Evolutionary conservation across 2,888 invertebrate genomes (phyloP).

Genomic region (Coecobrya sp.): DNA sequence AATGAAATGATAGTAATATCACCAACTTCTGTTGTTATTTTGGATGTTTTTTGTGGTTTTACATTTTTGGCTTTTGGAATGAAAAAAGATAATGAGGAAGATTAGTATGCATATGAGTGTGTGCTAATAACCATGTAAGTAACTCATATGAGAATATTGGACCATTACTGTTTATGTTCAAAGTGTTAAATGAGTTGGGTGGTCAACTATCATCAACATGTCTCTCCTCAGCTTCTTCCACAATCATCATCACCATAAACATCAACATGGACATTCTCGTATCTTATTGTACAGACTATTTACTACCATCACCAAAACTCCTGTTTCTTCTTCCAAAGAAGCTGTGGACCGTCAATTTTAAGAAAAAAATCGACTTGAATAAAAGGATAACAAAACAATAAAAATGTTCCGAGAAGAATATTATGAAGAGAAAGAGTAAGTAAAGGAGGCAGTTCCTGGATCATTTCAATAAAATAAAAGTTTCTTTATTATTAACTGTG

Average conservation of each 20-base stretch:
- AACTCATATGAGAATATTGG: constrained; percentile 86
- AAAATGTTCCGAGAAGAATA: constrained; percentile 22
- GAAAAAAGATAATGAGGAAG: constrained; percentile 82
- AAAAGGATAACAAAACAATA: neutral
- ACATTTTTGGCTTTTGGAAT: neutral
- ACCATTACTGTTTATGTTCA: constrained; percentile 86
- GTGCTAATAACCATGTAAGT: constrained; percentile 87
- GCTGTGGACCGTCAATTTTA: constrained; percentile 28
- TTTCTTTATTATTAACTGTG: constrained; percentile 38
- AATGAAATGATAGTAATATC: constrained; percentile 8
- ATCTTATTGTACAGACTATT: neutral
- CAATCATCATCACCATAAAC: constrained; percentile 43
- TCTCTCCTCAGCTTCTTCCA: constrained; percentile 80
- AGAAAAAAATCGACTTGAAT: constrained; percentile 44
- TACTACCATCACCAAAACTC: too few relatives aligned
- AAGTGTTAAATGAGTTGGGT: constrained; percentile 86
- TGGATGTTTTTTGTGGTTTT: constrained; percentile 41
- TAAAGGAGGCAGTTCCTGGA: constrained; percentile 64
- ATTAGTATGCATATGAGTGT: constrained; percentile 87
- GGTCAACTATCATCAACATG: constrained; percentile 86
- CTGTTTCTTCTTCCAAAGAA: neutral
- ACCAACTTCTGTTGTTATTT: constrained; percentile 37
- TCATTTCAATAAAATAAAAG: constrained; percentile 49
- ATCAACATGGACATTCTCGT: neutral
- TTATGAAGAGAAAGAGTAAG: constrained; percentile 44